phyloP scores from a whole-genome alignment of 37 sponge, comb jelly and placozoan species.

The Diacarnus erythraeanus region DNA sequence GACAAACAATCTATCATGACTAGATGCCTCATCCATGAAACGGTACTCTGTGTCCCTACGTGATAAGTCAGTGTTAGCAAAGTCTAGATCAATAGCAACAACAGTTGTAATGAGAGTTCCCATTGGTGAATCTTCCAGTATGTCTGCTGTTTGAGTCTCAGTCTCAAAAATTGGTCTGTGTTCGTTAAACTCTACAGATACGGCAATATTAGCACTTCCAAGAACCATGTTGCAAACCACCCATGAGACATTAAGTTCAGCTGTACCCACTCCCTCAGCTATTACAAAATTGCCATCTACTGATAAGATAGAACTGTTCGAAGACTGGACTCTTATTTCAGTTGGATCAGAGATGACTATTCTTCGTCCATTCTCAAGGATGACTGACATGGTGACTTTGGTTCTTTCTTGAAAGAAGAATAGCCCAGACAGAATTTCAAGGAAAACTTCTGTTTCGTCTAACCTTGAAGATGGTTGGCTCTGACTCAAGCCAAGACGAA shows the following conservation, averaged over 20 bases:
- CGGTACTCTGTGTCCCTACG: conserved; percentile 16
- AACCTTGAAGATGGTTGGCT: conserved; percentile 8
- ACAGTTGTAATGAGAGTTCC: conserved; percentile 20
- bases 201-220: background rate
- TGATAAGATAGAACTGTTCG: conserved; percentile 31
- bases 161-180: conserved; percentile 29
- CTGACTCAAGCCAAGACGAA: conserved; percentile 12
- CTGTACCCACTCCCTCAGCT: conserved; percentile 13
- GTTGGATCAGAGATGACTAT: conserved; percentile 32
- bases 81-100: conserved; percentile 41
- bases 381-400: conserved; percentile 45
- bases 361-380: conserved; percentile 54
- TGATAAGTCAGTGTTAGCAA: conserved; percentile 3
- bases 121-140: conserved; percentile 35
- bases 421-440: conserved; percentile 38
- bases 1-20: conserved; percentile 29
- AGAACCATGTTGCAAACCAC: conserved; percentile 16
- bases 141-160: background rate
- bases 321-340: conserved; percentile 20
- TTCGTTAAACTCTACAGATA: conserved; percentile 38
- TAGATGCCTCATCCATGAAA: conserved; percentile 8
- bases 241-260: conserved; percentile 32
- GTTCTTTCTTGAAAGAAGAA: conserved; percentile 32
- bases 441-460: conserved; percentile 1
- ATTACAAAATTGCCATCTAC: conserved; percentile 30